Evolutionary conservation across 2,113 vertebrate species (phyloP), one percentile per base, ranked within the genome.

Genomic region (Chloropsis cyanopogon): DNA sequence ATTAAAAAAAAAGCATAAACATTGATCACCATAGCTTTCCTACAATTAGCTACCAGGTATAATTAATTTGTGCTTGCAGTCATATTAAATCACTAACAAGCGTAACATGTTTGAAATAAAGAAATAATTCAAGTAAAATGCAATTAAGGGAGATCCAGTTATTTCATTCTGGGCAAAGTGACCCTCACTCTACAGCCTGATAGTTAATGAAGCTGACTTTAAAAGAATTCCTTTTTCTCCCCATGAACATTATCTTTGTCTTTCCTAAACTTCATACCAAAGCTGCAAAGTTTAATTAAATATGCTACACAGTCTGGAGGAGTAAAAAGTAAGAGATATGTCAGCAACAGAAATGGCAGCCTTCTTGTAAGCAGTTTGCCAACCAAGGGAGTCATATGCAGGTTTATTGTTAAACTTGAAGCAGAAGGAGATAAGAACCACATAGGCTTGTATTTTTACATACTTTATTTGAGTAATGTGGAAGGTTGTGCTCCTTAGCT

Each of bases 41-140:
- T 83, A 81, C 89, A 80, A 56, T 90, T 82, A 88, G 87, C 92
- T n/a, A 65, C 91, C 88, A 97, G 93, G 92, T 96, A 87, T 95
- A 96, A 97, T 97, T 97, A 97, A 90, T 94, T 83, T 94, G 60
- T 96, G 93, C 94, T 96, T 79, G 82, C 73, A 95, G 96, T 61
- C 64, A 95, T 92, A 93, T 96, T 96, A 95, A 96, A 97, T 87
- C 76, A 83, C 90, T 96, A 97, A 97, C 80, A 96, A 97, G 93
- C 94, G 88, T 96, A 97, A 94, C 93, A 89, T 92, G 95, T 89
- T 97, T 94, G 83, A 96, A 97, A 97, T 93, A 97, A 97, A 94
- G 90, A 95, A 97, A 93, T 94, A 95, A 97, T 95, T 97, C 59
- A 69, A 95, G 89, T 82, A 96, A 96, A 97, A 96, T 75, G 92